phyloP scores from a whole-genome alignment of 2,113 vertebrate species.

The Pachyramphus minor region DNA sequence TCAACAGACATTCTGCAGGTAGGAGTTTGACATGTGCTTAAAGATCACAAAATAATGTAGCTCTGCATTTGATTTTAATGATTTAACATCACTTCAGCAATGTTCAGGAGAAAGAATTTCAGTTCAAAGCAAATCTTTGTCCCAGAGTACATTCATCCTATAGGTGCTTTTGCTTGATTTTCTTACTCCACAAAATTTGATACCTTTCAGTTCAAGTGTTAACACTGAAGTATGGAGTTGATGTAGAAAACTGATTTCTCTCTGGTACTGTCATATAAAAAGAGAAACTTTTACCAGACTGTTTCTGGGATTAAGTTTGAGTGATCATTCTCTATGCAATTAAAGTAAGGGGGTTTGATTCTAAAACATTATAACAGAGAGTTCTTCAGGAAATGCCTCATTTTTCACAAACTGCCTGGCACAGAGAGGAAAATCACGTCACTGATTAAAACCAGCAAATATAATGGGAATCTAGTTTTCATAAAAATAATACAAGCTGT shows the following conservation, averaged over 20 bases:
- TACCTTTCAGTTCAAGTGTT: background rate
- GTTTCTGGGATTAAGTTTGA: background rate
- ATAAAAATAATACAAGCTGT: background rate
- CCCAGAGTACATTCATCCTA: background rate
- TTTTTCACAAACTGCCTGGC: background rate
- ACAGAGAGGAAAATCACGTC: background rate
- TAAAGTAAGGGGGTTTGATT: background rate
- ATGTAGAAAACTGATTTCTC: background rate
- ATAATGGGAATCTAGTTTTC: background rate
- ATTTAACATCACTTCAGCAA: background rate
- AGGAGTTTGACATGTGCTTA: background rate
- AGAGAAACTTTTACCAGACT: background rate
- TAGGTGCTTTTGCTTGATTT: background rate
- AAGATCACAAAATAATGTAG: background rate
- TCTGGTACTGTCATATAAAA: background rate
- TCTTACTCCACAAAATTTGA: background rate
- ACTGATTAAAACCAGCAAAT: conserved; percentile 1
- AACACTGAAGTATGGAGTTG: background rate
- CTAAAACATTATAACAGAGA: background rate
- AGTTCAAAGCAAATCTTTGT: background rate
- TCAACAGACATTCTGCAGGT: background rate
- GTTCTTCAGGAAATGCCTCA: background rate
- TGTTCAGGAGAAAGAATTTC: background rate
- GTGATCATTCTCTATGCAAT: background rate
- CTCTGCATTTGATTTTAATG: background rate